Base-by-base conservation (phyloP, 2,113 vertebrate genomes). In the Ctenomys sociabilis region DNA sequence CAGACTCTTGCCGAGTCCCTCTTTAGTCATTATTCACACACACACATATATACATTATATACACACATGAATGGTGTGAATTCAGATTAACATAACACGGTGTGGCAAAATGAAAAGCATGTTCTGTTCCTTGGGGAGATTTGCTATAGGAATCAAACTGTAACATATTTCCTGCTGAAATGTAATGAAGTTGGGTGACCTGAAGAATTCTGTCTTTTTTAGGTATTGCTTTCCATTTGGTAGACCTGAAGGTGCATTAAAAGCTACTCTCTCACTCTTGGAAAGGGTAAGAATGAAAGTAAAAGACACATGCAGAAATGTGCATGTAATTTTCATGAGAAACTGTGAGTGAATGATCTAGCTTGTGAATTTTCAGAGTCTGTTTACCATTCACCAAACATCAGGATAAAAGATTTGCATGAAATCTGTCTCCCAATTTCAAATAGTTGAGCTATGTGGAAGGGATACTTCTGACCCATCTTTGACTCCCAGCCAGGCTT, bases 211-310 rank as follows among this genome's bases (percentile, higher is more conserved):
- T 97, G 49, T 98, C 98, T 98, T 97, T 97, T 95, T 93, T 98
- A 99, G 99, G 98, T 99, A 99, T 97, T 99, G 99, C 98, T 99
- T 99, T 98, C 99, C 99, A 54, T 99, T 99, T 98, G 99, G 99
- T 97, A 99, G 99, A 68, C 99, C 99, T 52, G 99, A 99, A 98
- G 99, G 99, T 92, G 99, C 99, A 4, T 98, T 99, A 86, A 99
- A 99, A 98, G 99, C 99, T 85, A 99, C 99, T 26, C 97, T 99
- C 30, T 99, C 99, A 0, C 98, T 99, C 88, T 98, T 99, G 95
- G 99, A 99, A 98, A 98, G 99, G 98, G 99, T 99, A 98, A 98
- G 99, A 97, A 30, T 28, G 77, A 92, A 92, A 87, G 26, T 17
- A 68, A 49, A 95, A 96, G 22, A 32, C 16, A 85, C 0, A 19